phyloP scores from a whole-genome alignment of 2,888 invertebrate genomes.

The Cheilosia soror region DNA sequence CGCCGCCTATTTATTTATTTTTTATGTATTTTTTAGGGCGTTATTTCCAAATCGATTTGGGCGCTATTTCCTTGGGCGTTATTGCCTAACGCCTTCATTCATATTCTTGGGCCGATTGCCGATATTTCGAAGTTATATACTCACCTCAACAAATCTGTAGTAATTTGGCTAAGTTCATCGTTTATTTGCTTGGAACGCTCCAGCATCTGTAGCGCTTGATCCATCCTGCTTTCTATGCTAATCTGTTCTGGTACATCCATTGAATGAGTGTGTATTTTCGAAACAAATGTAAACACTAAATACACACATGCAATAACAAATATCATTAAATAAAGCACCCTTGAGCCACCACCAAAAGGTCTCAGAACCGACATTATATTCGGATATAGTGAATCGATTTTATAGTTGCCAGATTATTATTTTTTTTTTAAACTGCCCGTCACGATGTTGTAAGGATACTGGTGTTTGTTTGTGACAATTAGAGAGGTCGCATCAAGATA shows the following conservation, averaged over 20 bases:
- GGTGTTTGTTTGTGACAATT: no score
- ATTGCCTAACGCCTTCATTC: no score
- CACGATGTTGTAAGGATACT: no score
- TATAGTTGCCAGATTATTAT: no score
- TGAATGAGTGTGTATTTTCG: conserved; percentile 80
- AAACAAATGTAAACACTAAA: conserved; percentile 82
- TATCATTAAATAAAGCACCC: conserved; percentile 82
- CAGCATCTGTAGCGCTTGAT: conserved; percentile 90
- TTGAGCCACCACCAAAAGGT: conserved; percentile 82
- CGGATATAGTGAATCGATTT: neutral
- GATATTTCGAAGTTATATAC: conserved; percentile 73
- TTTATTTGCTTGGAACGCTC: conserved; percentile 93
- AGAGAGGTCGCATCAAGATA: no score
- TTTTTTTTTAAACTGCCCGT: no score
- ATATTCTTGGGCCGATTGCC: neutral
- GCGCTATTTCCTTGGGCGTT: no score
- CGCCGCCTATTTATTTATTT: no score
- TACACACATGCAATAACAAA: conserved; percentile 83
- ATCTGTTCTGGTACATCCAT: conserved; percentile 82
- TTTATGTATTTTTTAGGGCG: no score
- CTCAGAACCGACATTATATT: conserved; percentile 82
- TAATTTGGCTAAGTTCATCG: conserved; percentile 89
- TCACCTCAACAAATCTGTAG: conserved; percentile 88
- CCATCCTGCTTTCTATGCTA: conserved; percentile 88
- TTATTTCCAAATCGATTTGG: no score